Conservation (phyloP, 2,888 invertebrate genomes). For the Cantharis flavilabris region DNA sequence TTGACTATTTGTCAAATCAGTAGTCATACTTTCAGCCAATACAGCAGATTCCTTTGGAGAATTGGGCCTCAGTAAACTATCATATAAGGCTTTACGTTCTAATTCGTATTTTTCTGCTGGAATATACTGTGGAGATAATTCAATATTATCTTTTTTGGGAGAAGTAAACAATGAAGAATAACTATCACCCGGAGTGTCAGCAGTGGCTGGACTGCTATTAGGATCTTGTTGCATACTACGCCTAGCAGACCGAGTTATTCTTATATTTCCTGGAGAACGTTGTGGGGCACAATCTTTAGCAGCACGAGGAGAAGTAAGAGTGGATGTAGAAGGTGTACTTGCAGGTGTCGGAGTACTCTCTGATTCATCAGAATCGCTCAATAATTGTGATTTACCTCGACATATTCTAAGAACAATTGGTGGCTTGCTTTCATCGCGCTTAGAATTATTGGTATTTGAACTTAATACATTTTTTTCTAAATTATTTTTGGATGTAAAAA, state of each 20-base stretch:
- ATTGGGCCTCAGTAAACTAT: constrained; percentile 50
- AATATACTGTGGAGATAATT: constrained; percentile 54
- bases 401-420: constrained; percentile 89
- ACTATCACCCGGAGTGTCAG: constrained; percentile 44
- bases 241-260: constrained; percentile 54
- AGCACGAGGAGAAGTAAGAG: constrained; percentile 54
- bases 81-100: constrained; percentile 55
- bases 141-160: constrained; percentile 46
- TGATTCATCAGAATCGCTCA: constrained; percentile 57
- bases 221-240: constrained; percentile 55
- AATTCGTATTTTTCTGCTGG: constrained; percentile 56
- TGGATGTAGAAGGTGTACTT: constrained; percentile 60
- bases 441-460: constrained; percentile 44
- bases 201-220: constrained; percentile 51
- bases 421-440: constrained; percentile 57
- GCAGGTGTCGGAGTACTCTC: constrained; percentile 59
- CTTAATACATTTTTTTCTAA: constrained; percentile 48
- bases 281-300: constrained; percentile 40
- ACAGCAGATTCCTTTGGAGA: constrained; percentile 33
- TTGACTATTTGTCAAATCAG: constrained; percentile 11
- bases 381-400: constrained; percentile 66
- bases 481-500: constrained; percentile 50
- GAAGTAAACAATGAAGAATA: constrained; percentile 50
- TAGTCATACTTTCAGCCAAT: constrained; percentile 22
- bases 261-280: constrained; percentile 43